Percentiles rank a stretch among this genome's conserved stretches.
phyloP scores from a whole-genome alignment of 2,113 vertebrate genomes.

The Edolisoma coerulescens region DNA sequence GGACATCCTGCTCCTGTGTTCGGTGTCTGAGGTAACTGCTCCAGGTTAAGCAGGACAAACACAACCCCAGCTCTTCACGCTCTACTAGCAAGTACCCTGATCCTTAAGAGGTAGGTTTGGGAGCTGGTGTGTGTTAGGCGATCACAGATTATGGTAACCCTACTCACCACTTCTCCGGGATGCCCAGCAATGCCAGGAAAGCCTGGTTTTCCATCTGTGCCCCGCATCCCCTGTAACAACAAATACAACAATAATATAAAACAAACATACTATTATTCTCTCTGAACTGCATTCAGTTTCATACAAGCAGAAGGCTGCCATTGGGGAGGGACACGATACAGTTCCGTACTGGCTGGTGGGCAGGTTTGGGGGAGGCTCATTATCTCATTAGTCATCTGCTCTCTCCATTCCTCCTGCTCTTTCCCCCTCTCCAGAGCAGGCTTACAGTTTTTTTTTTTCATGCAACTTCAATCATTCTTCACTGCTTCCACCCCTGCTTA shows the following conservation, averaged over 20 bases:
- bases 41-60: background rate
- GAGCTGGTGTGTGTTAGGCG: background rate
- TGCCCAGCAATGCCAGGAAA: slow-evolving; percentile 23
- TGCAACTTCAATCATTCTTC: background rate
- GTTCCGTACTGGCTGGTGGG: background rate
- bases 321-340: rapidly evolving
- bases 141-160: background rate
- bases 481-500: background rate
- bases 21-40: background rate
- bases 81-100: background rate
- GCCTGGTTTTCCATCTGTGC: slow-evolving; percentile 29
- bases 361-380: background rate
- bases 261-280: background rate
- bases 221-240: background rate
- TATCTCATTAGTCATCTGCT: background rate
- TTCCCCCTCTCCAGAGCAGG: background rate
- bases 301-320: background rate
- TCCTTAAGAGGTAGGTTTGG: background rate
- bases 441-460: background rate
- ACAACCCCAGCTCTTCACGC: background rate
- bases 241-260: background rate
- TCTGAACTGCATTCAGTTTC: background rate
- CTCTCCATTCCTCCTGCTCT: background rate
- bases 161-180: slow-evolving; percentile 18
- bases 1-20: background rate